Percentiles rank a stretch among this genome's conserved stretches.
Evolutionary conservation across 1,140 invertebrate species (phyloP).

Genomic region (Drosophila teissieri): DNA sequence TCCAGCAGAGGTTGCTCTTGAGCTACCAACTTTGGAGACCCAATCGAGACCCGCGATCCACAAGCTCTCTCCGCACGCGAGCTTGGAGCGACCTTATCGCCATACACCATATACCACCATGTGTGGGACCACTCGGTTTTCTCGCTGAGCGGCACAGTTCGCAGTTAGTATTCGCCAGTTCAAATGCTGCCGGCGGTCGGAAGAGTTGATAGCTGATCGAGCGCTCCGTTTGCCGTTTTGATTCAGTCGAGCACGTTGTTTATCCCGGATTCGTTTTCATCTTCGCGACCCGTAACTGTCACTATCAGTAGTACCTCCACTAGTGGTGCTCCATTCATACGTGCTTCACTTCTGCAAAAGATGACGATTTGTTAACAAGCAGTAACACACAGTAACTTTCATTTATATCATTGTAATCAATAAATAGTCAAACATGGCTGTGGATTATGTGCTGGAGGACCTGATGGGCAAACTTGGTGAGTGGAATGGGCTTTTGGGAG

Average conservation of each 20-base stretch:
- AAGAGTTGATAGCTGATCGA: constrained; percentile 56
- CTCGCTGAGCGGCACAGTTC: constrained; percentile 51
- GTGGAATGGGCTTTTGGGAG: constrained; percentile 32
- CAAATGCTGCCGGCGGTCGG: constrained; percentile 67
- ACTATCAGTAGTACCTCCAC: constrained; percentile 14
- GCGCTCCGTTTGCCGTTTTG: constrained; percentile 8
- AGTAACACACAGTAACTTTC: not conserved
- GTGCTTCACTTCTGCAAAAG: constrained; percentile 15
- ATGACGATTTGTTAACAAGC: constrained; percentile 26
- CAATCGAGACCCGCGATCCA: constrained; percentile 28
- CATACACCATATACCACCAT: constrained; percentile 8
- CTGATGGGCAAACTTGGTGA: constrained; percentile 89
- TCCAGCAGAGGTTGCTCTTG: not conserved
- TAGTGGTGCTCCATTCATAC: not conserved
- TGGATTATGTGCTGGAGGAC: constrained; percentile 88
- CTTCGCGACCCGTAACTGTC: constrained; percentile 18
- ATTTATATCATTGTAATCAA: not conserved
- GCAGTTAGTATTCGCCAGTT: constrained; percentile 73
- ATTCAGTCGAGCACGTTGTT: constrained; percentile 30
- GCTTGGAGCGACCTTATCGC: constrained; percentile 60
- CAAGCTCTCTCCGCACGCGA: constrained; percentile 34
- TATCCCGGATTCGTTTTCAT: not conserved
- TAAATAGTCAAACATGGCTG: constrained; percentile 85
- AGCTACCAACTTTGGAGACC: constrained; percentile 11
- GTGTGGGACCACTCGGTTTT: constrained; percentile 3